A percentile compares a stretch with the other conserved stretches of the same genome.
Conservation (phyloP, 2,888 invertebrate species). For the Tetrapedia diversipes region DNA sequence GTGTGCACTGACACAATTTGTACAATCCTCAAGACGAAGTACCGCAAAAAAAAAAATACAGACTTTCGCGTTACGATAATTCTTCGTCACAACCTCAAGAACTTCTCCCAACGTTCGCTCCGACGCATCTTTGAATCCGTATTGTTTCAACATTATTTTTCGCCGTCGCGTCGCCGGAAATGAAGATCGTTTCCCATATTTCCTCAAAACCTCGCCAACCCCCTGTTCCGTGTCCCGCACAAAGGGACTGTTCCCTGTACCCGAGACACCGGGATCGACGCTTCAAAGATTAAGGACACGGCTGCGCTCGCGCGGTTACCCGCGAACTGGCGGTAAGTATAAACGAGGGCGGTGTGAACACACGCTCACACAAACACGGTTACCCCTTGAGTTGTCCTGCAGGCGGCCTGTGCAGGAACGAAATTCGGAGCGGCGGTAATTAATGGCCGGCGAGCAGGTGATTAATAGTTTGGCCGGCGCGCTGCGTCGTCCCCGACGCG, state of each 20-base stretch:
- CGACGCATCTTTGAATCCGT: too few species aligned
- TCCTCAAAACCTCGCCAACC: background rate
- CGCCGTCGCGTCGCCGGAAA: too few species aligned
- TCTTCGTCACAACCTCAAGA: too few species aligned
- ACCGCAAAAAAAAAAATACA: too few species aligned
- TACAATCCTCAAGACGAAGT: too few species aligned
- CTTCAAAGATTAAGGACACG: background rate
- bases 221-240: too few species aligned
- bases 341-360: conserved; percentile 11
- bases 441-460: conserved; percentile 55
- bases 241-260: background rate
- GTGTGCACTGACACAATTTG: too few species aligned
- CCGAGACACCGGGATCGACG: background rate
- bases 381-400: conserved; percentile 5
- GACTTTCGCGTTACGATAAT: too few species aligned
- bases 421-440: conserved; percentile 51
- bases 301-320: background rate
- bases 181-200: too few species aligned
- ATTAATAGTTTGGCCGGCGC: conserved; percentile 57
- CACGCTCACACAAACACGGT: too few species aligned
- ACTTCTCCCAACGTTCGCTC: too few species aligned
- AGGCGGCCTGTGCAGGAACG: conserved; percentile 28
- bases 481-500: conserved; percentile 39
- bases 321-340: background rate
- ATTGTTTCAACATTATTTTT: too few species aligned